phyloP scores from a whole-genome alignment of 2,113 vertebrate genomes.

The Tyto alba region DNA sequence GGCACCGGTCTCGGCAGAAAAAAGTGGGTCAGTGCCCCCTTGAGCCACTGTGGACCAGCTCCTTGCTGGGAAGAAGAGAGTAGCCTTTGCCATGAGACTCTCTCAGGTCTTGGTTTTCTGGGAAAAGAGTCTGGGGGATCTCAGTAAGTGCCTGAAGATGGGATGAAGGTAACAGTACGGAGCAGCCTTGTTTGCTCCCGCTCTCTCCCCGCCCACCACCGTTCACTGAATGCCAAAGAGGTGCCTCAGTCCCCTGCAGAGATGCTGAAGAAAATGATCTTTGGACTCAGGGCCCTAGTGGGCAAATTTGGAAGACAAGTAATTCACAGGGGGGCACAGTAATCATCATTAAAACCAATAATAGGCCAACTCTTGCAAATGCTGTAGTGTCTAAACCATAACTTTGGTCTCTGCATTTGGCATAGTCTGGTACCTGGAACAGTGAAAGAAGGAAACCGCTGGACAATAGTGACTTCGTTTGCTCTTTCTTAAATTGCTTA shows the following conservation, averaged over 20 bases:
- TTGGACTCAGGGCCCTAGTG: background rate
- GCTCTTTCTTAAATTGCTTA: background rate
- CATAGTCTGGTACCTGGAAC: background rate
- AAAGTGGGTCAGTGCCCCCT: background rate
- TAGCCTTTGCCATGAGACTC: background rate
- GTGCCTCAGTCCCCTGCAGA: background rate
- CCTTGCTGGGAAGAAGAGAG: background rate
- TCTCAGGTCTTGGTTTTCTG: background rate
- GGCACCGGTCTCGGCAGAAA: background rate
- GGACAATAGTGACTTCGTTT: background rate
- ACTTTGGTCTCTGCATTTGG: background rate
- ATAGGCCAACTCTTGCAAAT: background rate
- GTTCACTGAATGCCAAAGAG: background rate
- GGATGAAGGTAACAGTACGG: background rate
- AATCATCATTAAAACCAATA: background rate
- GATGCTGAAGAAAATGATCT: background rate
- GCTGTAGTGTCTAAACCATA: background rate
- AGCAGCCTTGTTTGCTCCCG: rapidly evolving
- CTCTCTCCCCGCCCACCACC: background rate
- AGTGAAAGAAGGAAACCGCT: background rate
- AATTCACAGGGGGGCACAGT: background rate
- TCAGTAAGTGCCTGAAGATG: background rate
- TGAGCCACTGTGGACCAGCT: background rate
- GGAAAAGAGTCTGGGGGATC: background rate
- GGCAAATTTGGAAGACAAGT: background rate